Evolutionary conservation across 1,140 invertebrate genomes (phyloP).

Genomic region (Teleopsis dalmanni): DNA sequence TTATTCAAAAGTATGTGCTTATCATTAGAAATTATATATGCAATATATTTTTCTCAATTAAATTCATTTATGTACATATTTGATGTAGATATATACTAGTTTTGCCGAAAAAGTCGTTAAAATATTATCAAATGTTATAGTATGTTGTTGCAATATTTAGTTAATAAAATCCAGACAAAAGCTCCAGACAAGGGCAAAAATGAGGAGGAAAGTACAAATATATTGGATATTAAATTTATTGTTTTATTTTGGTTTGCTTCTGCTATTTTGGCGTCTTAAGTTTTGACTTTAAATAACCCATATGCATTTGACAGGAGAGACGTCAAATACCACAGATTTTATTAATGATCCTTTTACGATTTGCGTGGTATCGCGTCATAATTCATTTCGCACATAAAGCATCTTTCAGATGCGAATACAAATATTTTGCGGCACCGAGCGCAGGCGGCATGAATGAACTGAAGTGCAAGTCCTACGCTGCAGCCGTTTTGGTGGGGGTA

Average conservation of each 20-base stretch:
- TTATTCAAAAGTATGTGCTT: too few relatives aligned
- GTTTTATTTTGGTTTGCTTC: background rate
- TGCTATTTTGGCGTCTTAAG: background rate
- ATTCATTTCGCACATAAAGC: conserved; percentile 10
- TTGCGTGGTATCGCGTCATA: conserved; percentile 11
- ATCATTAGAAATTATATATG: too few relatives aligned
- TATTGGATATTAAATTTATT: background rate
- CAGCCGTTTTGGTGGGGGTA: too few relatives aligned
- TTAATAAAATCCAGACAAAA: background rate
- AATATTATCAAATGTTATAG: too few relatives aligned
- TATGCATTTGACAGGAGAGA: background rate
- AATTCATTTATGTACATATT: too few relatives aligned
- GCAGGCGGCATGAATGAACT: too few relatives aligned
- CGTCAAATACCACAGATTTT: background rate
- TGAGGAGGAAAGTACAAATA: background rate
- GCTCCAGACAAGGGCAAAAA: background rate
- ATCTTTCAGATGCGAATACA: too few relatives aligned
- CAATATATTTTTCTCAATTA: too few relatives aligned
- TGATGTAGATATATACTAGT: too few relatives aligned
- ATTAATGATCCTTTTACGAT: conserved; percentile 12
- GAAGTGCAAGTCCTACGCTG: too few relatives aligned
- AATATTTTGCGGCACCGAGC: too few relatives aligned
- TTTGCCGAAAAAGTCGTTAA: too few relatives aligned
- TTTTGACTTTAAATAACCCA: background rate
- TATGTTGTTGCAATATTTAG: background rate